These are phyloP conservation scores for Magallana gigas DNA, from an alignment of 1,140 invertebrate species.

Conservation along the genomic window DNA sequence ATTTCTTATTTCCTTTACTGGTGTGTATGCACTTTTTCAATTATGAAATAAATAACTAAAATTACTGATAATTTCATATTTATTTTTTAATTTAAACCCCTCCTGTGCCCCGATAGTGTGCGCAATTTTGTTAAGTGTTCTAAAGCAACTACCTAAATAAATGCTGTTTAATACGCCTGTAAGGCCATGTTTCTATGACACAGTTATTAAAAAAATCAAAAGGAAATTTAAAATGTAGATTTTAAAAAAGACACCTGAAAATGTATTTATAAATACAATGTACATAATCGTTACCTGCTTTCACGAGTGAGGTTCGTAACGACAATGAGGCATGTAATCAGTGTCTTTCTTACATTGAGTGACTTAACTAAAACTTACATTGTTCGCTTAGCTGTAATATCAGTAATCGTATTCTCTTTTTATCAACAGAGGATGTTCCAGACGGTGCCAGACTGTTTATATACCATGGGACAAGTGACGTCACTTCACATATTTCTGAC, in stretches of 20 bases:
- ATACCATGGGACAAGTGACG: slow-evolving; percentile 13
- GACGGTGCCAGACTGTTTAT: slow-evolving; percentile 1
- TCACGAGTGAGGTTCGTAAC: not conserved
- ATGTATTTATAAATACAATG: not conserved
- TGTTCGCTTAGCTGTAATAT: not conserved
- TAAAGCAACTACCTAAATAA: too few species aligned
- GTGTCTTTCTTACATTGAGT: not conserved
- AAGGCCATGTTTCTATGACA: too few species aligned
- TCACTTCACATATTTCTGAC: slow-evolving; percentile 12
- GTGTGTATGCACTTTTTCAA: too few species aligned
- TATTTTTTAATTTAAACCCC: too few species aligned
- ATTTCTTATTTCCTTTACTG: too few species aligned
- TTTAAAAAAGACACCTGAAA: not conserved
- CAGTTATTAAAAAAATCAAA: too few species aligned
- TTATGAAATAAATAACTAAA: too few species aligned
- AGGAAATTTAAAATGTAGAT: too few species aligned
- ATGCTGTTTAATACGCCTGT: too few species aligned
- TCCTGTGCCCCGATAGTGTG: too few species aligned
- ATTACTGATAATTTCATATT: too few species aligned
- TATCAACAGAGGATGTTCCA: slow-evolving; percentile 6
- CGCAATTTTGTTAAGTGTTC: too few species aligned
- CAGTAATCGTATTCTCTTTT: not conserved
- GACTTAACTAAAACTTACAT: not conserved
- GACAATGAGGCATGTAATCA: not conserved
- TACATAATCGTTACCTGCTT: not conserved